A percentile compares a stretch with the other conserved stretches of the same genome.
Conservation (phyloP, 2,113 vertebrate species). For the Chiloscyllium plagiosum region DNA sequence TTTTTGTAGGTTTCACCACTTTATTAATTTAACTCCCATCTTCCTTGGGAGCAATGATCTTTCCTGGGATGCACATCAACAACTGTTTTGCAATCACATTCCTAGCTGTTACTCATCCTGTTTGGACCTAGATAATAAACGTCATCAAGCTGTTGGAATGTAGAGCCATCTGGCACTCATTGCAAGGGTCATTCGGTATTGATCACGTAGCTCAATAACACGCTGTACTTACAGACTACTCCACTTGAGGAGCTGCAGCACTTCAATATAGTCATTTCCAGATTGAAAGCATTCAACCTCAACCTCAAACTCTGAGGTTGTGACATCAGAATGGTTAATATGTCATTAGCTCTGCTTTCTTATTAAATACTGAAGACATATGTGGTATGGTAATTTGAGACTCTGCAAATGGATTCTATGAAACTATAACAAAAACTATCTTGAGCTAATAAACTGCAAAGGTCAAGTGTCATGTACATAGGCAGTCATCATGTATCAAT, state of each 20-base stretch:
- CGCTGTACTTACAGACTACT: not conserved
- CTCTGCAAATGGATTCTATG: not conserved
- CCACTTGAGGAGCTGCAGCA: not conserved
- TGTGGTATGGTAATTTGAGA: not conserved
- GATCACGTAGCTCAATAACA: not conserved
- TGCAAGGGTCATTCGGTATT: not conserved
- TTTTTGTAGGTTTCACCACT: not conserved
- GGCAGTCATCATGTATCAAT: constrained; percentile 20
- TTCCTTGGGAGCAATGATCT: not conserved
- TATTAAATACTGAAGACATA: constrained; percentile 13
- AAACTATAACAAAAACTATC: constrained; percentile 5
- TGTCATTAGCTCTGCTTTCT: not conserved
- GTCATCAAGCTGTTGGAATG: not conserved
- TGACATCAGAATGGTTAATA: too few species aligned
- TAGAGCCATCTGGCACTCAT: not conserved
- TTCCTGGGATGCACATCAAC: not conserved
- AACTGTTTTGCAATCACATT: not conserved
- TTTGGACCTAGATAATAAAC: not conserved
- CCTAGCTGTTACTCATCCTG: not conserved
- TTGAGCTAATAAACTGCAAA: constrained; percentile 6
- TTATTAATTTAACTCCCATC: not conserved
- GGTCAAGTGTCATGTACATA: not conserved
- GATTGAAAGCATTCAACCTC: not conserved
- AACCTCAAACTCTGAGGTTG: not conserved
- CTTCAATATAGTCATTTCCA: not conserved